Percentiles rank a stretch among this genome's conserved stretches.
phyloP scores from a whole-genome alignment of 2,113 vertebrate genomes.

The Callionymus lyra region DNA sequence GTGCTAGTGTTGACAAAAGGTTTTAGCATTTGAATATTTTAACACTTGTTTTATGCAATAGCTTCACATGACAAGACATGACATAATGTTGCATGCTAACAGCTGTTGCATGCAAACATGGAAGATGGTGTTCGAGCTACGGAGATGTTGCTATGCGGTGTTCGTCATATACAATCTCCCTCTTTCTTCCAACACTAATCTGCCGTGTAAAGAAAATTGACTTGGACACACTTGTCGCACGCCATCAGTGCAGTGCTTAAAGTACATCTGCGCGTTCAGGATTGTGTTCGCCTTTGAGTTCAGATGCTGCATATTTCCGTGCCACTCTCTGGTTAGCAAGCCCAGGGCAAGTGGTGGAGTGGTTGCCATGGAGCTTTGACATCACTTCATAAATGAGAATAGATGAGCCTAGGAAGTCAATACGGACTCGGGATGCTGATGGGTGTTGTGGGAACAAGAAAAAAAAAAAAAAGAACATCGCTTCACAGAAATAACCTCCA shows the following conservation, averaged over 20 bases:
- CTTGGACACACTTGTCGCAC: conserved; percentile 21
- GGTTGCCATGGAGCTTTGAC: conserved; percentile 63
- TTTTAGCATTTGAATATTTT: too few species aligned
- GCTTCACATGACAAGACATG: too few species aligned
- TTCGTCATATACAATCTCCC: conserved; percentile 2
- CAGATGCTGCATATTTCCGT: conserved; percentile 10
- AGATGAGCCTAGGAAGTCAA: conserved; percentile 62
- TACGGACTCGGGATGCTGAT: conserved; percentile 47
- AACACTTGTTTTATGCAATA: too few species aligned
- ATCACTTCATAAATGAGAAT: conserved; percentile 62
- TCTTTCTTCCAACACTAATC: conserved; percentile 17
- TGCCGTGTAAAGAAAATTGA: conserved; percentile 14
- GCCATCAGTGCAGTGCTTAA: conserved; percentile 18
- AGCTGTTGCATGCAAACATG: too few species aligned
- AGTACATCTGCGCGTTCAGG: conserved; percentile 17
- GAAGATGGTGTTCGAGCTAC: too few species aligned
- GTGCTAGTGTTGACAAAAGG: too few species aligned
- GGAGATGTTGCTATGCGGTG: background rate
- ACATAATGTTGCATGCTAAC: too few species aligned
- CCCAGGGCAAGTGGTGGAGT: conserved; percentile 40
- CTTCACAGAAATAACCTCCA: conserved; percentile 43
- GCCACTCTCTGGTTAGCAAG: conserved; percentile 39
- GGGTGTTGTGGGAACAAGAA: conserved; percentile 46
- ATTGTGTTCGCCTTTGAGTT: conserved; percentile 1
- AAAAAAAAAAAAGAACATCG: conserved; percentile 32